Evolutionary conservation across 2,797 vertebrate species (phyloP).

Genomic region (Emydoidea blandingii): DNA sequence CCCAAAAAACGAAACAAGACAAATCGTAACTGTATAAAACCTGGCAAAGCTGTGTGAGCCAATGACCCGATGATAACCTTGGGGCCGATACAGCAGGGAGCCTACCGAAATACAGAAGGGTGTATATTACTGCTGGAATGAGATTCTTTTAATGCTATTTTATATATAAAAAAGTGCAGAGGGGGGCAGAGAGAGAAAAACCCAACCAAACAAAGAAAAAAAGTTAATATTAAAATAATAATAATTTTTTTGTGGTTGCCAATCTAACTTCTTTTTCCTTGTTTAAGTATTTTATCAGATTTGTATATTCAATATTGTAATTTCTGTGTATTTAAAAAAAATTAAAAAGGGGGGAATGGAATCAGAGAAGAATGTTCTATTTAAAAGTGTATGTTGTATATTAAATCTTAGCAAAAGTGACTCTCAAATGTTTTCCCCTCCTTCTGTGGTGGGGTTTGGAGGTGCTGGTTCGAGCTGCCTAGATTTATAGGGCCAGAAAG

Average conservation of each 20-base stretch:
- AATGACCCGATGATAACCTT: background rate
- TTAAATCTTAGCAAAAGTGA: background rate
- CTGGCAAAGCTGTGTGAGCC: background rate
- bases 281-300: slow-evolving; percentile 41
- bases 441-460: background rate
- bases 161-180: slow-evolving; percentile 2
- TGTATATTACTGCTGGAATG: background rate
- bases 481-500: background rate
- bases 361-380: slow-evolving; percentile 8
- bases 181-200: background rate
- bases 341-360: background rate
- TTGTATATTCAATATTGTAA: slow-evolving; percentile 51
- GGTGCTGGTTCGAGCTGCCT: background rate
- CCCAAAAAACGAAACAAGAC: background rate
- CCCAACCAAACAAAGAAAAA: background rate
- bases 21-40: background rate
- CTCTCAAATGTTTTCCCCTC: background rate
- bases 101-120: background rate
- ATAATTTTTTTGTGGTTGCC: slow-evolving; percentile 32
- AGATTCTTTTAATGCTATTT: slow-evolving; percentile 47
- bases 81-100: background rate
- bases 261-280: background rate
- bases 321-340: slow-evolving; percentile 31
- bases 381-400: slow-evolving; percentile 34
- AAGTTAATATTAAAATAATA: background rate